Conservation (phyloP, 2,888 invertebrate genomes). For the Heliconius erato region DNA sequence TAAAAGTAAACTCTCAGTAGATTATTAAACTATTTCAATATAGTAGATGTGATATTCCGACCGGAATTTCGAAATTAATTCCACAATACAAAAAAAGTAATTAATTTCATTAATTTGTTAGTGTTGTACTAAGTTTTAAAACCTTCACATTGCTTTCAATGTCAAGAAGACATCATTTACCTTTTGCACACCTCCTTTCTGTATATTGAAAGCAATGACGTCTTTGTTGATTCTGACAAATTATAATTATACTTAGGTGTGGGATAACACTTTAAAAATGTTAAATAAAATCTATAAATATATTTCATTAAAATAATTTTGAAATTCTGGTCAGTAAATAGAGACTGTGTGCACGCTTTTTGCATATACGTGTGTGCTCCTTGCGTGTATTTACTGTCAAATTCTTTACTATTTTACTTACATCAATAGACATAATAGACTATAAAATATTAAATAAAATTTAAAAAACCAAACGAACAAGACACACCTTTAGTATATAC, state of each 20-base stretch:
- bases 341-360: constrained; percentile 59
- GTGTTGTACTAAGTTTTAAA: background rate
- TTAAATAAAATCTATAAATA: background rate
- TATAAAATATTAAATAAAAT: background rate
- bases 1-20: constrained; percentile 32
- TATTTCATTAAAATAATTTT: constrained; percentile 28
- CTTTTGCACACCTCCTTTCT: background rate
- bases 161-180: background rate
- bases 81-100: background rate
- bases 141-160: background rate
- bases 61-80: constrained; percentile 41
- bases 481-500: background rate
- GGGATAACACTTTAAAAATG: too few relatives aligned
- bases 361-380: constrained; percentile 63
- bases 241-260: too few relatives aligned
- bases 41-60: constrained; percentile 37
- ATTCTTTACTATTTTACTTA: constrained; percentile 51
- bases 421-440: constrained; percentile 5
- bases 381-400: constrained; percentile 64
- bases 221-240: background rate
- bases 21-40: constrained; percentile 35
- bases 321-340: constrained; percentile 49
- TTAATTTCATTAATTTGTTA: background rate
- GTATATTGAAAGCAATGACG: background rate
- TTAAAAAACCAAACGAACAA: background rate